phyloP scores from a whole-genome alignment of 2,888 invertebrate species.

The Nomada hirtipes region DNA sequence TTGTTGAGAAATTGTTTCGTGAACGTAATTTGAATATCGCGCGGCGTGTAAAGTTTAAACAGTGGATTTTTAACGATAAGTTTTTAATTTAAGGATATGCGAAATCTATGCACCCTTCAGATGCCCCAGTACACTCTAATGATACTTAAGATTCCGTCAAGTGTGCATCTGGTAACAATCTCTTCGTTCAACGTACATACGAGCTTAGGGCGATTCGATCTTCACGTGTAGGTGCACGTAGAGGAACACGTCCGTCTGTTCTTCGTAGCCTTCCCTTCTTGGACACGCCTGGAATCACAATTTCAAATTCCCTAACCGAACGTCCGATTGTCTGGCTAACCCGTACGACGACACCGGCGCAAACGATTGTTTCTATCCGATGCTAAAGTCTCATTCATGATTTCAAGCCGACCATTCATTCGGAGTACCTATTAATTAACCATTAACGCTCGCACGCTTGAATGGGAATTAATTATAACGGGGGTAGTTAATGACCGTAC shows the following conservation, averaged over 20 bases:
- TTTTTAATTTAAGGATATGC: no score
- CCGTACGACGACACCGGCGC: background rate
- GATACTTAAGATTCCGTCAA: constrained; percentile 74
- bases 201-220: constrained; percentile 64
- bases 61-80: no score
- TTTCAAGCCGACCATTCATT: background rate
- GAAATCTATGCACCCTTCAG: background rate
- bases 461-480: no score
- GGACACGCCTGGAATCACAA: constrained; percentile 81
- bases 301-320: constrained; percentile 74
- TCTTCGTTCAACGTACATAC: constrained; percentile 62
- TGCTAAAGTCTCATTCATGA: constrained; percentile 35
- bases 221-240: constrained; percentile 64
- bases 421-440: background rate
- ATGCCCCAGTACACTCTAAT: constrained; percentile 54
- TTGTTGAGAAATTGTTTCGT: background rate
- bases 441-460: background rate
- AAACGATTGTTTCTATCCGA: constrained; percentile 14
- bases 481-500: no score
- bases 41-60: background rate
- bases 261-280: constrained; percentile 68
- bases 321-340: constrained; percentile 37
- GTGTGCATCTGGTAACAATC: constrained; percentile 73
- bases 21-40: background rate
- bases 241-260: constrained; percentile 57